Evolutionary conservation across 2,113 vertebrate genomes (phyloP), one percentile per base, ranked within the genome.

Genomic region (Gobius niger): DNA sequence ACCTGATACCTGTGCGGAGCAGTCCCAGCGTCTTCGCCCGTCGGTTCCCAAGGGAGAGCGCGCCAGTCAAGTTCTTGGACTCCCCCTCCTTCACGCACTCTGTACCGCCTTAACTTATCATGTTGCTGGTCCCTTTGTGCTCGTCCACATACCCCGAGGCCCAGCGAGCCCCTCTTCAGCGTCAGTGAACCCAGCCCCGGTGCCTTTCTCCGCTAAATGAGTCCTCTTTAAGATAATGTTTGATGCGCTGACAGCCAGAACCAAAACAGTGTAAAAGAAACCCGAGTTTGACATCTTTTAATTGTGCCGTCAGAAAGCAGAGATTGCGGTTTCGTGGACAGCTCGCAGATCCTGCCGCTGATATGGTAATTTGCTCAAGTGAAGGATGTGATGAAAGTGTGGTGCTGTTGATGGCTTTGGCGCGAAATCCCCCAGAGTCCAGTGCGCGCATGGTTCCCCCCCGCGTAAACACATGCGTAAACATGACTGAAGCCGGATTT

Each of bases 281-380:
- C 57, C 91, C 91, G 88, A 81, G 85, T 93, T 93, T 95, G 94
- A 93, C 92, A 92, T 95, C 90, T 94, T 93, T 92, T 94, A 92
- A 94, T 94, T 90, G 91, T 91, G 76, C 24, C 81, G 86, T 83
- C 87, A 88, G 86, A 87, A 83, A 78, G 86, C 87, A 63, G 82
- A 86, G 86, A 89, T 88, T 80, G 84, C 62, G 78, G 75, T 82
- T 81, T 54, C 75, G 52, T 60, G 79, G 68, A 67, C 75, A 65
- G 77, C 78, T 70, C 77, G 83, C 80, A 84, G 88, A 88, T 86
- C 73, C 47, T 64, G 81, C 79, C 81, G 82, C 81, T 88, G 91
- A 91, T 89, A 87, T 79, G 84, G 77, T 82, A 81, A 86, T 90
- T 79, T 82, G 63, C 80, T 83, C 47, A 69, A 87, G 82, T 77